Conservation (phyloP, 2,113 vertebrate genomes). For the Pimephales promelas region DNA sequence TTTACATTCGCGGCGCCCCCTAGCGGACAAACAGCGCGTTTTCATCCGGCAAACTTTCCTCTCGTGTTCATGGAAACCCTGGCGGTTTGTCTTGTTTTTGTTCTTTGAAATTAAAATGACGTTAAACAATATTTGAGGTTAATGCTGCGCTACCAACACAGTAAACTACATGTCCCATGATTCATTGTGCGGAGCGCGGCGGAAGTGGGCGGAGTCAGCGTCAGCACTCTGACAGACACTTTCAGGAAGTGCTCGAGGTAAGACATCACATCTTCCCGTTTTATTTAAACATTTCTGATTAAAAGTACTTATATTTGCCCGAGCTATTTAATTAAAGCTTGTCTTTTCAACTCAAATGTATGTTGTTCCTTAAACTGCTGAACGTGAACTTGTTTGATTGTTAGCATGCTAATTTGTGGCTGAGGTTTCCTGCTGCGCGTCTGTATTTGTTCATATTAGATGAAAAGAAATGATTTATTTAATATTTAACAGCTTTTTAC, state of each 20-base stretch:
- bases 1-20: background rate
- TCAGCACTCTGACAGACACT: constrained; percentile 31
- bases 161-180: constrained; percentile 18
- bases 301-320: background rate
- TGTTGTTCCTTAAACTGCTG: background rate
- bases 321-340: background rate
- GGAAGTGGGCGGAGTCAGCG: constrained; percentile 24
- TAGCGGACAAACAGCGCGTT: background rate
- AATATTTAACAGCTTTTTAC: background rate
- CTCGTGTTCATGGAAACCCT: background rate
- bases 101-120: background rate
- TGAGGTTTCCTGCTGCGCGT: constrained; percentile 31
- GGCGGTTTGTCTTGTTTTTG: background rate
- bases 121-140: background rate
- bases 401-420: constrained; percentile 25
- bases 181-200: background rate
- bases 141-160: background rate
- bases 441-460: background rate
- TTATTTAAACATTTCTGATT: background rate
- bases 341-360: background rate
- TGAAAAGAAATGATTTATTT: background rate
- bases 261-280: constrained; percentile 26
- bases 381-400: background rate
- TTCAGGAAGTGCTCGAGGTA: constrained; percentile 40
- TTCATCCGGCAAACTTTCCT: background rate